phyloP scores from a whole-genome alignment of 1,140 invertebrate species.

The Choristoneura fumiferana region DNA sequence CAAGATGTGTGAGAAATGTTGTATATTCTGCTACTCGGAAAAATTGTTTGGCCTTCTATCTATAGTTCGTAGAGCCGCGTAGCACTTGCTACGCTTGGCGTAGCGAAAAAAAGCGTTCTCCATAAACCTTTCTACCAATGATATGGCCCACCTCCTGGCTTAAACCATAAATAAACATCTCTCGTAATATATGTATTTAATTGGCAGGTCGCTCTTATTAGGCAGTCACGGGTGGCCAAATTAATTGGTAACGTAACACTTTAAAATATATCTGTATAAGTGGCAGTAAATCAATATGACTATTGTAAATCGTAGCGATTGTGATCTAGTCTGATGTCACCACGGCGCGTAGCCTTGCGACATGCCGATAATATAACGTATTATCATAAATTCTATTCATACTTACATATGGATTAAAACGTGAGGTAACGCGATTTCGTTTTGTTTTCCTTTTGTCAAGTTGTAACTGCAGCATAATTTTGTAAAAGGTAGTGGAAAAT shows the following conservation, averaged over 20 bases:
- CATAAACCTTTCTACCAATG: not conserved
- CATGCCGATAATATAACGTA: slow-evolving; percentile 1
- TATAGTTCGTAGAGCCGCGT: slow-evolving; percentile 9
- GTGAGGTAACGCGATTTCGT: too few relatives aligned
- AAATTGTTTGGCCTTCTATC: slow-evolving; percentile 14
- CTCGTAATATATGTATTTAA: too few relatives aligned
- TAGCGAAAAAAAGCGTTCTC: slow-evolving; percentile 11
- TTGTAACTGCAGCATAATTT: too few relatives aligned
- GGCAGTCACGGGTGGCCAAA: slow-evolving; percentile 42
- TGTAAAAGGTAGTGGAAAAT: too few relatives aligned
- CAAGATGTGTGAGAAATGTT: too few relatives aligned
- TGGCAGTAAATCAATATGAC: slow-evolving; percentile 63
- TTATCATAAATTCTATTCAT: not conserved
- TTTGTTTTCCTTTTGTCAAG: too few relatives aligned
- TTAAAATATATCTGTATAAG: slow-evolving; percentile 33
- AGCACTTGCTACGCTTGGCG: slow-evolving; percentile 10
- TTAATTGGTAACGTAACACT: slow-evolving; percentile 44
- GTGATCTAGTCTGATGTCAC: slow-evolving; percentile 66
- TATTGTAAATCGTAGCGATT: slow-evolving; percentile 65
- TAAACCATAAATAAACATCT: too few relatives aligned
- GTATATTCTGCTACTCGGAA: too few relatives aligned
- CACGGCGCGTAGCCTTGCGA: not conserved
- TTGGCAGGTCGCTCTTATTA: slow-evolving; percentile 8
- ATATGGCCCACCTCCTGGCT: too few relatives aligned
- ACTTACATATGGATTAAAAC: too few relatives aligned